Evolutionary conservation across 1,140 invertebrate species (phyloP).

Genomic region (Steinernema feltiae): DNA sequence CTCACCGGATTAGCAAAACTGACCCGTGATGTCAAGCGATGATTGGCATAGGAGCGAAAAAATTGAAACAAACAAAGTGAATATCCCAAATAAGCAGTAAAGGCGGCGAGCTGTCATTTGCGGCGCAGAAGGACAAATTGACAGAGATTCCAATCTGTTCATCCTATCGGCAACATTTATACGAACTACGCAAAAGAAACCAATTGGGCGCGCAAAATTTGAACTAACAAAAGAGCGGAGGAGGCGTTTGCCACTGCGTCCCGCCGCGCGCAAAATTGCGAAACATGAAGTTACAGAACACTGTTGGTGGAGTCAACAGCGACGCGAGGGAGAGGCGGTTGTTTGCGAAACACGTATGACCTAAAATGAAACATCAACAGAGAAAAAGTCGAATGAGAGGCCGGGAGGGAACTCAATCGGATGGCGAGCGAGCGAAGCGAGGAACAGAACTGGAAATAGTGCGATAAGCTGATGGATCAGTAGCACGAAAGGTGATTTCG

Average conservation of each 20-base stretch:
- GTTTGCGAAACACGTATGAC: not conserved
- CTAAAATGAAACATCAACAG: not conserved
- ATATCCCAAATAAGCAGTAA: not conserved
- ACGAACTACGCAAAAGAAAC: not conserved
- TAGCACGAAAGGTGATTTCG: not conserved
- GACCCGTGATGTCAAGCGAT: not conserved
- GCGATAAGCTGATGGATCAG: not conserved
- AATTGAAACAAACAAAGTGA: not conserved
- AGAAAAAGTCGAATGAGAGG: no score
- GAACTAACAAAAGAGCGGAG: not conserved
- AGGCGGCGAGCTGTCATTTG: not conserved
- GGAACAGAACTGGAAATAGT: conserved; percentile 1
- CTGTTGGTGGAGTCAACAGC: not conserved
- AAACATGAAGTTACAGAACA: not conserved
- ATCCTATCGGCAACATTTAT: conserved; percentile 7
- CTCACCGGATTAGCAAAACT: not conserved
- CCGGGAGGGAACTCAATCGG: not conserved
- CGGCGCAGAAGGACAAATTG: conserved; percentile 5
- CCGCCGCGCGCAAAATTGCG: not conserved
- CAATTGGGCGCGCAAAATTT: not conserved
- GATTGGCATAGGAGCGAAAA: not conserved
- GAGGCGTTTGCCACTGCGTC: not conserved
- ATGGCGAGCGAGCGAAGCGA: not conserved
- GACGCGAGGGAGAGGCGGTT: not conserved
- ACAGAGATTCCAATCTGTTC: not conserved